Evolutionary conservation across 2,888 invertebrate genomes (phyloP).

Genomic region (Drosophila lacicola): DNA sequence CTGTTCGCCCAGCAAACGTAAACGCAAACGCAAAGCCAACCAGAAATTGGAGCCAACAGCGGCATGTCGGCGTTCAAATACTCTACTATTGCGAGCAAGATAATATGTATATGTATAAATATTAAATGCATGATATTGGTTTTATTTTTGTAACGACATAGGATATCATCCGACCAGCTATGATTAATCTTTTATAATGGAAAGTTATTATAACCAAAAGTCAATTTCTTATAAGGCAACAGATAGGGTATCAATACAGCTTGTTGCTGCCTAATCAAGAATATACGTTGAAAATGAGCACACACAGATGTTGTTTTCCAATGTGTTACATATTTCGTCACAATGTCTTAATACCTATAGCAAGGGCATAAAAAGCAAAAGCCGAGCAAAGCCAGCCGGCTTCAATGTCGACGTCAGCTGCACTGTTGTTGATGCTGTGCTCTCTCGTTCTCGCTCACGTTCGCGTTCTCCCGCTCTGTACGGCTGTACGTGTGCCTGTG

Average conservation of each 20-base stretch:
- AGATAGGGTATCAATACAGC: no score
- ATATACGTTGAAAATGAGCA: not conserved
- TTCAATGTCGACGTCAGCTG: conserved; percentile 51
- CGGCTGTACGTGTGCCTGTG: not conserved
- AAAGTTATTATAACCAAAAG: no score
- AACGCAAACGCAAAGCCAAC: conserved; percentile 51
- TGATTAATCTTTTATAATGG: no score
- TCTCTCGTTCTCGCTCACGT: conserved; percentile 16
- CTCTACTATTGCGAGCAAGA: conserved; percentile 12
- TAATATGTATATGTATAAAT: no score
- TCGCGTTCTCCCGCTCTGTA: conserved; percentile 15
- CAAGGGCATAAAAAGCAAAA: conserved; percentile 57
- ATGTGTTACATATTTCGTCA: not conserved
- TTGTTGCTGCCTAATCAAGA: not conserved
- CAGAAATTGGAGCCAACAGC: conserved; percentile 24
- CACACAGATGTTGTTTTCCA: not conserved
- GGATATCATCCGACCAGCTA: no score
- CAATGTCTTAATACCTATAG: not conserved
- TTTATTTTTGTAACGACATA: no score
- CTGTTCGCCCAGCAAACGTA: conserved; percentile 56
- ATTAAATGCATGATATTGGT: no score
- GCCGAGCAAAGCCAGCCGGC: conserved; percentile 55
- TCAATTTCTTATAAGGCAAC: no score
- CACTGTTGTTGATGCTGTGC: conserved; percentile 49
- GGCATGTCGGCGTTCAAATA: conserved; percentile 26